Base-by-base conservation (phyloP, 2,113 vertebrate genomes). In the Pseudopodoces humilis region DNA sequence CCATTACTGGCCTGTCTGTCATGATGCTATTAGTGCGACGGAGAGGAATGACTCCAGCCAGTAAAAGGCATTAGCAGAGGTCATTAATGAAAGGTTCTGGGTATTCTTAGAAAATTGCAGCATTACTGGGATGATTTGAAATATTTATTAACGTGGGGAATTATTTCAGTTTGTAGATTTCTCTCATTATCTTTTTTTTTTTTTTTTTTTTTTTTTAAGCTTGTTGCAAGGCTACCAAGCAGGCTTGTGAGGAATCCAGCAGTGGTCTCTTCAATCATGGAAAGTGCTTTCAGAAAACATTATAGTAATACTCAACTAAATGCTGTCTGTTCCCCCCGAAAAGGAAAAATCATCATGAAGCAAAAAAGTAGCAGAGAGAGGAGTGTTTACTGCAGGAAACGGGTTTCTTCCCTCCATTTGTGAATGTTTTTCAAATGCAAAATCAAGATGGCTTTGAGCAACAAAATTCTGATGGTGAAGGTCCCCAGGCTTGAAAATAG, bases 31-130 rank as follows among this genome's bases (percentile, higher is more conserved):
- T 83, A 91, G 67, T 11, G 67, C 79, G 15, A 77, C 50, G 13
- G 82, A 88, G 78, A 90, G 75, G 63, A 95, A 80, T 0, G 9
- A 69, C 59, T 85, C 47, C 27, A 87, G 82, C 68, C 78, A 70
- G 59, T 19, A 88, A 95, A 90, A 96, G 84, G 60, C 93, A 95
- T 96, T 96, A 95, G 85, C 82, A 91, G 55, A 83, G 82, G 95
- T 93, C 92, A 86, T 93, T 95, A 91, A 75, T 67, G 84, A 95
- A 85, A 80, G 79, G 63, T 90, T 95, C 85, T 90, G 75, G 22
- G 71, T 95, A 95, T 96, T 95, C 93, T 95, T 96, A 95, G 95
- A 94, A 96, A 96, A 96, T 95, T 63, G 1, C 83, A 90, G 75
- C 94, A 93, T 95, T 96, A 93, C 87, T 70, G 82, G 82, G 91